phyloP scores from a whole-genome alignment of 2,797 vertebrate species.

The Sciaenops ocellatus region DNA sequence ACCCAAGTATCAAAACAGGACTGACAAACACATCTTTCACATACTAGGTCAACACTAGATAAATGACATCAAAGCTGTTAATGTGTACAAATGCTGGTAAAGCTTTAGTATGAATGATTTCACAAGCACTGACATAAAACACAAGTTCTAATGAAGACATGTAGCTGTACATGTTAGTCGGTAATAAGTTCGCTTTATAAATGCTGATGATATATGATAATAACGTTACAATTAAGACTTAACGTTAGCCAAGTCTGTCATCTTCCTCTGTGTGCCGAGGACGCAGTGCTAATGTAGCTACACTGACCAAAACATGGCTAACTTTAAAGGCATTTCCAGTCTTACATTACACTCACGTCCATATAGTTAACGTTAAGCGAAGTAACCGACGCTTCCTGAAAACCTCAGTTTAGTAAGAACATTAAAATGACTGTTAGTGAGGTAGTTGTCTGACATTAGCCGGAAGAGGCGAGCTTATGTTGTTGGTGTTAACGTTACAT shows the following conservation, averaged over 20 bases:
- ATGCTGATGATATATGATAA: not conserved
- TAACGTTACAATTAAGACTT: not conserved
- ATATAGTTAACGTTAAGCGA: not conserved
- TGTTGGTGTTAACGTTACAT: slow-evolving; percentile 19
- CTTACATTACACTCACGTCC: not conserved
- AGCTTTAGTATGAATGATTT: not conserved
- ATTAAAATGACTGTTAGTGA: not conserved
- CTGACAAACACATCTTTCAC: not conserved
- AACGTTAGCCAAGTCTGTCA: not conserved
- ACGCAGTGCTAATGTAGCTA: not conserved
- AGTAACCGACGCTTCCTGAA: not conserved
- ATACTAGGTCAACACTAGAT: not conserved
- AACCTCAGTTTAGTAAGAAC: not conserved
- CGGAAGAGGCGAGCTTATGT: not conserved
- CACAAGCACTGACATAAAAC: not conserved
- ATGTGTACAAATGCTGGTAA: not conserved
- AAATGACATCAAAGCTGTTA: not conserved
- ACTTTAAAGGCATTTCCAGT: not conserved
- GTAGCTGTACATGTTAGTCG: not conserved
- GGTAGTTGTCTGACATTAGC: not conserved
- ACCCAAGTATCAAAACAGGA: not conserved
- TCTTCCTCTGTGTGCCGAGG: not conserved
- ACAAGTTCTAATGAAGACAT: not conserved
- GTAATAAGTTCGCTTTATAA: not conserved
- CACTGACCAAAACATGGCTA: not conserved